A percentile compares a stretch with the other conserved stretches of the same genome.
These are phyloP conservation scores for Otis tarda DNA, from an alignment of 2,113 vertebrate genomes.

Conservation along the genomic window DNA sequence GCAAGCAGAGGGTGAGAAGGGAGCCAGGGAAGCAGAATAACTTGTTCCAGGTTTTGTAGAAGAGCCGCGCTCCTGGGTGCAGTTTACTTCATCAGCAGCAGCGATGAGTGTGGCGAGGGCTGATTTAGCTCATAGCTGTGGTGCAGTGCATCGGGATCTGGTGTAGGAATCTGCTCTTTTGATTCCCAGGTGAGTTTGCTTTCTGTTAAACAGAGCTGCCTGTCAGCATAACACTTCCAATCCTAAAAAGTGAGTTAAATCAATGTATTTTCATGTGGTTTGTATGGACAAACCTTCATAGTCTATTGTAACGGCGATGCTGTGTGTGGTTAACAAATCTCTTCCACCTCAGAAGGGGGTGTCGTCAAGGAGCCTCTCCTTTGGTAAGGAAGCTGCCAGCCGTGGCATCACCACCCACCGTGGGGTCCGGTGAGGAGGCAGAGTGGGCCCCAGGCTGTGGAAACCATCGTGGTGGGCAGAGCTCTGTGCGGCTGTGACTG, in stretches of 20 bases:
- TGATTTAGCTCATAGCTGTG: background rate
- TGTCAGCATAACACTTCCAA: background rate
- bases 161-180: background rate
- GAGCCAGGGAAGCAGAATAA: background rate
- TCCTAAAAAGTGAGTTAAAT: background rate
- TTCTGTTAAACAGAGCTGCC: background rate
- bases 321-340: background rate
- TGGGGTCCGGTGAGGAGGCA: accelerated
- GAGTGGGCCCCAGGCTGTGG: background rate
- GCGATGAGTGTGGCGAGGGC: background rate
- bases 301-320: background rate
- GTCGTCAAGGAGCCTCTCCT: background rate
- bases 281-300: background rate
- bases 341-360: background rate
- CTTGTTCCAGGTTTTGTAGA: background rate
- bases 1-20: background rate
- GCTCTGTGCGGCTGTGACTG: background rate
- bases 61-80: background rate
- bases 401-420: accelerated
- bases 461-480: background rate
- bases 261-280: background rate
- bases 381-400: background rate
- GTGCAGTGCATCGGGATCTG: background rate
- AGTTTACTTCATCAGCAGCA: background rate
- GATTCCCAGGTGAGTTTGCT: background rate